phyloP scores from a whole-genome alignment of 2,888 invertebrate genomes.

The Epistrophella euchroma region DNA sequence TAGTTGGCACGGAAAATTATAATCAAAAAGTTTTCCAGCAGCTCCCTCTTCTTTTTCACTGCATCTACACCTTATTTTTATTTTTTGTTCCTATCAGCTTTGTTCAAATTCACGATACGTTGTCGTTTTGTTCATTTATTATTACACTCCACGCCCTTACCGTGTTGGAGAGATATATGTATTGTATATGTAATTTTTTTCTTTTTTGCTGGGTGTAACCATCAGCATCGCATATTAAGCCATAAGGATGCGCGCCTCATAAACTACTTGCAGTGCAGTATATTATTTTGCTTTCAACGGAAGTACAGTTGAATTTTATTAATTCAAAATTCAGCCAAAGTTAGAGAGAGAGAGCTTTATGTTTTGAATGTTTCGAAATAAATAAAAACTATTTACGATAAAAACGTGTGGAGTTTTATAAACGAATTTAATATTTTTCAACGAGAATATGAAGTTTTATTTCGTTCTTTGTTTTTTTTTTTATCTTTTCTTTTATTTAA shows the following conservation, averaged over 20 bases:
- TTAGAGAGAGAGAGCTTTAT: constrained; percentile 3
- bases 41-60: background rate
- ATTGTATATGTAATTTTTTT: constrained; percentile 31
- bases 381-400: background rate
- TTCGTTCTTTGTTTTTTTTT: background rate
- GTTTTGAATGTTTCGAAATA: constrained; percentile 15
- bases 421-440: background rate
- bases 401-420: background rate
- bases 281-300: constrained; percentile 29
- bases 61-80: background rate
- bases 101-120: constrained; percentile 58
- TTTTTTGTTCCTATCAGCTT: constrained; percentile 61
- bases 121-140: constrained; percentile 46
- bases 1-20: constrained; percentile 75
- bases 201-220: constrained; percentile 32
- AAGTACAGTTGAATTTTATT: constrained; percentile 37
- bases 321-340: constrained; percentile 21
- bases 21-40: constrained; percentile 70
- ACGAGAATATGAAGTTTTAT: background rate
- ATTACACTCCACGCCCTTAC: constrained; percentile 66
- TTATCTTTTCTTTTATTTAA: background rate
- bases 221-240: constrained; percentile 25
- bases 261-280: constrained; percentile 28
- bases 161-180: constrained; percentile 52
- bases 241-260: constrained; percentile 22